Percentiles rank a stretch among this genome's conserved stretches.
Evolutionary conservation across 2,888 invertebrate species (phyloP).

Genomic region (Ormyrus thymus): DNA sequence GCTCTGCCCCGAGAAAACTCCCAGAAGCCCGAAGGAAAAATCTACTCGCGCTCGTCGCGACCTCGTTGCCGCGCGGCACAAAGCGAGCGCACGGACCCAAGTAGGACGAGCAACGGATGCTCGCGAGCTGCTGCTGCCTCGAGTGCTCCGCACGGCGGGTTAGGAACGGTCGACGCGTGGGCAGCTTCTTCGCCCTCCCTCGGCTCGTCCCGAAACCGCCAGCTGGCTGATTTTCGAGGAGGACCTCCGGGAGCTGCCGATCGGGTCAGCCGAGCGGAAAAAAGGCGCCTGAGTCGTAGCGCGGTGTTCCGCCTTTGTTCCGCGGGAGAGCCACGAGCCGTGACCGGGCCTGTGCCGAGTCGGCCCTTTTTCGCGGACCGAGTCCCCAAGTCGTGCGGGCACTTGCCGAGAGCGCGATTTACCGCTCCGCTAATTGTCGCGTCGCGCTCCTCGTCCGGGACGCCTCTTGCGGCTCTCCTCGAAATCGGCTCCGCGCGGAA

Average conservation of each 20-base stretch:
- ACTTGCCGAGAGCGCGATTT: background rate
- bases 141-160: background rate
- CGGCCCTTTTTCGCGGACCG: too few species aligned
- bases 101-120: conserved; percentile 57
- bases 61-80: conserved; percentile 37
- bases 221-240: background rate
- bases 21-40: conserved; percentile 18
- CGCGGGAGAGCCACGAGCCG: too few species aligned
- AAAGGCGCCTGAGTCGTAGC: background rate
- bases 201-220: too few species aligned
- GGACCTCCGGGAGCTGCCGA: too few species aligned
- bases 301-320: too few species aligned
- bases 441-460: background rate
- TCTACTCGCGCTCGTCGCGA: conserved; percentile 10
- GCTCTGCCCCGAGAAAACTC: background rate
- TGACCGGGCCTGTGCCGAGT: too few species aligned
- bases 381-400: too few species aligned
- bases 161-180: background rate
- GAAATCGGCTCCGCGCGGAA: too few species aligned
- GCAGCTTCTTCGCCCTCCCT: background rate
- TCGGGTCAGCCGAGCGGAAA: background rate
- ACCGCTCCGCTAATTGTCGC: too few species aligned
- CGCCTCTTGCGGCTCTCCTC: background rate
- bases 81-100: conserved; percentile 28
- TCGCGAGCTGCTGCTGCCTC: background rate